Base-by-base conservation (phyloP, 2,888 invertebrate genomes). In the Melanargia galathea region DNA sequence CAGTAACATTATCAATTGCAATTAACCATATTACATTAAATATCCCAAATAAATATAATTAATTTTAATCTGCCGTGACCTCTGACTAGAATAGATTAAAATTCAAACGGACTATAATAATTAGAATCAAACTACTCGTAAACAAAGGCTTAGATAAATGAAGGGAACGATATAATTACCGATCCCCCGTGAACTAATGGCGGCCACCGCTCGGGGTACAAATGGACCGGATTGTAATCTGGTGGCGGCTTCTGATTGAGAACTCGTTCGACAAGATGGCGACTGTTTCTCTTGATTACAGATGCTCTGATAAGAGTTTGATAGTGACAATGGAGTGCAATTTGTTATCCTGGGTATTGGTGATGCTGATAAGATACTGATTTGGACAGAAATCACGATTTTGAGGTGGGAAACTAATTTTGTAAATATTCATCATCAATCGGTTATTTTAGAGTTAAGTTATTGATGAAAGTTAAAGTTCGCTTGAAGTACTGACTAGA, bases 211-310 rank as follows among this genome's bases (percentile, higher is more conserved):
- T 71, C 78, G 78, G 81, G 79, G 79, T 80, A 80, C 79, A 79
- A 80, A 79, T 78, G 79, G 78, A 72, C 71, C 70, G 75, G 76
- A 77, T 76, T 77, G 78, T 81, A 81, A 85, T 81, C 80, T 78
- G 75, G 74, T 68, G 79, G 80, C 79, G n/a, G n/a, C n/a, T n/a
- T 77, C 79, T 78, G 71, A 67, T 75, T 63, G 75, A 72, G 77
- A 30, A 79, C 76, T 74, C 56, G 16, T 30, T 43, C 40, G 13
- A 43, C 56, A 40, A 55, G 40, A 48, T 43, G 40, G 35, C 24
- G 45, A 43, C 49, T n/a, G 56, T 18, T 43, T 26, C 43, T 18
- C 40, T 26, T 56, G 43, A 56, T 56, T 56, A 24, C 43, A 2
- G 56, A 56, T 43, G 16, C 56, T 18, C 11, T 56, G 43, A 51